Conservation (phyloP, 2,888 invertebrate species). For the Allacma fusca region DNA sequence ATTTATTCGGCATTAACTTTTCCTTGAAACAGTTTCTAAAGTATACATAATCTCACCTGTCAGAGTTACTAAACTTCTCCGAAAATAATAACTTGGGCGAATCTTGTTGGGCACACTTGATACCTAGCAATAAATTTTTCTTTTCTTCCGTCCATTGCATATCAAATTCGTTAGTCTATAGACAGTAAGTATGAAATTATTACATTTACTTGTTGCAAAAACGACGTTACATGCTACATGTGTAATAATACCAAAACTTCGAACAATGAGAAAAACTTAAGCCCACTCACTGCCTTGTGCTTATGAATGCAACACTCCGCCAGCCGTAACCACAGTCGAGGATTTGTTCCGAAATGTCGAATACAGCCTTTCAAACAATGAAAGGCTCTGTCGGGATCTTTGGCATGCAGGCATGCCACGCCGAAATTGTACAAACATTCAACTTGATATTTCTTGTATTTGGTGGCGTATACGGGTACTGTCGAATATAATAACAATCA, state of each 20-base stretch:
- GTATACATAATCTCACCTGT: background rate
- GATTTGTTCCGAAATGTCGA: constrained; percentile 87
- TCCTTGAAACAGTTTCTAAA: no score
- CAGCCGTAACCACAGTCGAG: constrained; percentile 88
- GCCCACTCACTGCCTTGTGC: constrained; percentile 13
- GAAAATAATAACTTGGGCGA: constrained; percentile 24
- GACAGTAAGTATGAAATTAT: background rate
- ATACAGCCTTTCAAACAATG: constrained; percentile 73
- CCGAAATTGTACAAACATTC: constrained; percentile 83
- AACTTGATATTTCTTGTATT: constrained; percentile 66
- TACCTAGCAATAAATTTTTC: constrained; percentile 43
- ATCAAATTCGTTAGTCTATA: constrained; percentile 41
- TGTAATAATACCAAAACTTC: background rate
- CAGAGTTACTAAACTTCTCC: constrained; percentile 8
- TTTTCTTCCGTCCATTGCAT: constrained; percentile 50
- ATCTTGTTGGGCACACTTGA: constrained; percentile 24
- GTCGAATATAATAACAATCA: constrained; percentile 10
- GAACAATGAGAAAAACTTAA: background rate
- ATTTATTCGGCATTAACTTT: no score
- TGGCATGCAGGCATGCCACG: constrained; percentile 81
- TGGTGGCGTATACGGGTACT: constrained; percentile 32
- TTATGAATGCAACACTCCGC: constrained; percentile 78
- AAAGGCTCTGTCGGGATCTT: constrained; percentile 84
- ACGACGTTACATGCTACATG: no score
- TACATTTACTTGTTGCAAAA: no score